Base-by-base conservation (phyloP, 2,113 vertebrate species). In the Abramis brama region DNA sequence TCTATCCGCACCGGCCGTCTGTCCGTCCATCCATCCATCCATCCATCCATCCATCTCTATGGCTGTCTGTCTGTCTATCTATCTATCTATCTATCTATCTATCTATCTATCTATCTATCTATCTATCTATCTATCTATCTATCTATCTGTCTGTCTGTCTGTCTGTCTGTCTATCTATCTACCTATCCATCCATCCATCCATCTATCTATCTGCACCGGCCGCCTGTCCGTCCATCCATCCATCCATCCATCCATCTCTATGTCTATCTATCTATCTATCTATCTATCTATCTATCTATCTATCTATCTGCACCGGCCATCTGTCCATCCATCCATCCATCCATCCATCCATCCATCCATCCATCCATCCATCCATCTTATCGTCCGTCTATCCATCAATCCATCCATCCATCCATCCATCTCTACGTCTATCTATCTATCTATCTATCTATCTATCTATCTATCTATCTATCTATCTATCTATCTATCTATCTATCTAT, bases 231-330 rank as follows among this genome's bases (percentile, higher is more conserved):
- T 57, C 15, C 17, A 57, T 57, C 43, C 10, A 50, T 13, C 47
- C 3, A 12, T 50, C 47, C 50, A 1, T 19, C 50, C 30, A 30
- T 17, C 50, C 1, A 6, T 52, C 5, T 27, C 1, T 27, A 27
- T 27, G 27, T 27, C 27, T 27, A 27, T 27, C 27, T 27, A 27
- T 27, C 5, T 30, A 52, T 17, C 5, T 1, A 15, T 17, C 15
- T 0, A 1, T 30, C 30, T 0, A 23, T 59, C 57, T 23, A 0
- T 19, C 8, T 2, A 30, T 30, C 30, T 2, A 30, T 30, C 57
- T 0, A 8, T 60, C 57, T 0, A 23, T 60, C 57, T 0, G 0
- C 2, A 2, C 8, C 0, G 1, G 25, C 59, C 2, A 4, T n/a
- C 9, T 0, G 5, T 25, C 7, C 0, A 12, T 10, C 59, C 1